phyloP scores from a whole-genome alignment of 2,888 invertebrate genomes.

The Chrysopilus asiliformis region DNA sequence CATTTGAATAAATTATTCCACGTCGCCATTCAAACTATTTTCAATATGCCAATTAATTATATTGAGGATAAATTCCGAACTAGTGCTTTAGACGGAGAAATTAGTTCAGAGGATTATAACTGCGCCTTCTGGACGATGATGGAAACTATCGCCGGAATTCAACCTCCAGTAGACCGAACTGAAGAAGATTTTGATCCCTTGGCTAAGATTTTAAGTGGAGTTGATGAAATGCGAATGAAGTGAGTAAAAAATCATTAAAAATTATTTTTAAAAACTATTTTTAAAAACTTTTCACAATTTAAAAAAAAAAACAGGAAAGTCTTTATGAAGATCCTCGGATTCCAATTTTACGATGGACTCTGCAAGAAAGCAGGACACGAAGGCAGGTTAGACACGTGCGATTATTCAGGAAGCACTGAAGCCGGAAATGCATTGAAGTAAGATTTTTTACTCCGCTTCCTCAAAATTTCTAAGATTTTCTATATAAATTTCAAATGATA shows the following conservation, averaged over 20 bases:
- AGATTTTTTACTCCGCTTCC: not conserved
- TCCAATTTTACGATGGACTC: not conserved
- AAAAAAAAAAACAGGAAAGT: no score
- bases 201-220: conserved; percentile 28
- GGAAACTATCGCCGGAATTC: conserved; percentile 47
- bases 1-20: not conserved
- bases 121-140: conserved; percentile 52
- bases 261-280: no score
- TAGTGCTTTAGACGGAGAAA: conserved; percentile 37
- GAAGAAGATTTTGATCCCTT: conserved; percentile 58
- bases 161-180: conserved; percentile 46
- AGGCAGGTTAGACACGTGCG: not conserved
- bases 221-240: no score
- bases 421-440: not conserved
- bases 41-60: conserved; percentile 31
- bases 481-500: not conserved
- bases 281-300: no score
- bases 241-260: no score
- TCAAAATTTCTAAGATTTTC: not conserved
- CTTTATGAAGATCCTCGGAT: no score
- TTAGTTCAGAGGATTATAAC: conserved; percentile 45
- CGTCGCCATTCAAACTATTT: conserved; percentile 29
- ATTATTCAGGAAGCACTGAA: not conserved
- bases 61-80: conserved; percentile 32
- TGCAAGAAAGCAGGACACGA: not conserved